A percentile compares a stretch with the other conserved stretches of the same genome.
phyloP scores from a whole-genome alignment of 2,113 vertebrate species.

The Physeter macrocephalus region DNA sequence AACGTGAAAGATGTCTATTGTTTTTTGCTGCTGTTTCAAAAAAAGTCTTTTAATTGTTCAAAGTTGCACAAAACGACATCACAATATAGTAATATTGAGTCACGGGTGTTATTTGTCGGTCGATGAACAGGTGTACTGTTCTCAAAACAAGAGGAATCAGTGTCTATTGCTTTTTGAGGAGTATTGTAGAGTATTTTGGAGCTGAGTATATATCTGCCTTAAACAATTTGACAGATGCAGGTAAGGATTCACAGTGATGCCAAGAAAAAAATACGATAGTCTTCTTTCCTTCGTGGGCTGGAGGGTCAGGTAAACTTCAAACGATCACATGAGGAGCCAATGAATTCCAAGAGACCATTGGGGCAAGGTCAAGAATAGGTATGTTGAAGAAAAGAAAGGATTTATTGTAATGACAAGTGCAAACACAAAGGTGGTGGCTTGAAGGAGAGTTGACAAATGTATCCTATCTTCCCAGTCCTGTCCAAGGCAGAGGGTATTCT shows the following conservation, averaged over 20 bases:
- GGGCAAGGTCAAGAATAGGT: background rate
- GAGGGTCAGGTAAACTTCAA: background rate
- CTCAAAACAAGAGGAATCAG: slow-evolving; percentile 61
- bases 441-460: background rate
- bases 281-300: background rate
- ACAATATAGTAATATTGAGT: slow-evolving; percentile 72
- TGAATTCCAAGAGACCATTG: background rate
- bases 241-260: background rate
- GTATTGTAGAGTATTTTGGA: background rate
- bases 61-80: slow-evolving; percentile 78
- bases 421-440: background rate
- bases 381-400: background rate
- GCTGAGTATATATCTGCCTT: background rate
- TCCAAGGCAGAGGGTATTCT: background rate
- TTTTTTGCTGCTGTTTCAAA: slow-evolving; percentile 51
- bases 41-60: slow-evolving; percentile 77
- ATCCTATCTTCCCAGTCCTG: background rate
- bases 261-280: background rate
- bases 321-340: background rate
- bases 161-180: background rate
- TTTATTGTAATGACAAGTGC: background rate
- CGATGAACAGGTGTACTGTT: slow-evolving; percentile 52
- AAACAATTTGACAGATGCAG: background rate
- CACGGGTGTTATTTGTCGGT: slow-evolving; percentile 65
- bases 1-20: background rate